These are phyloP conservation scores for Geotrypetes seraphini DNA, from an alignment of 2,797 vertebrate species.

Conservation along the genomic window DNA sequence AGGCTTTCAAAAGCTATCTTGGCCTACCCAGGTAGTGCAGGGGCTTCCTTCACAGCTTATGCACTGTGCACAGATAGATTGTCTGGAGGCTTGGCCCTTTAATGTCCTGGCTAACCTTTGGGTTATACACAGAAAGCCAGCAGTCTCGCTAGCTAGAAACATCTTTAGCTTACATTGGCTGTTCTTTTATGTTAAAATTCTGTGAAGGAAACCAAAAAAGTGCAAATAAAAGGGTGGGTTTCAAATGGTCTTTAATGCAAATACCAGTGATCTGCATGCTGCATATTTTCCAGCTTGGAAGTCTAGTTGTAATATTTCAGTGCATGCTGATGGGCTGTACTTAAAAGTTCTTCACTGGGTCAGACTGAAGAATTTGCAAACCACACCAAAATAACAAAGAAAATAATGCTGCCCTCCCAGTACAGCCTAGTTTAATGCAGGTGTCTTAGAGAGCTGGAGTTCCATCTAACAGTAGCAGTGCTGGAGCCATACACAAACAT, in stretches of 20 bases:
- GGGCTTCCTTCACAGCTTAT: no score
- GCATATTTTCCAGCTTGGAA: slow-evolving; percentile 22
- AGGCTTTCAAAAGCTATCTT: no score
- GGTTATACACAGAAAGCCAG: no score
- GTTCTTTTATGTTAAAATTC: no score
- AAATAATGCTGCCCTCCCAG: slow-evolving; percentile 30
- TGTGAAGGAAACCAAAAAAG: background rate
- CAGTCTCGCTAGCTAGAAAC: no score
- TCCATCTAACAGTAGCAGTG: no score
- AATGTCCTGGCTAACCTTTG: no score
- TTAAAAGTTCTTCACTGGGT: slow-evolving; percentile 52
- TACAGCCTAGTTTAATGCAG: slow-evolving; percentile 43
- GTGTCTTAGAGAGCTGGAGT: slow-evolving; percentile 41
- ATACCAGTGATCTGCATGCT: slow-evolving; percentile 47
- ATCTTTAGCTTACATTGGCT: no score
- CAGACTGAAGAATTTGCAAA: slow-evolving; percentile 50
- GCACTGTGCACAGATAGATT: no score
- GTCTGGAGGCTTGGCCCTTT: no score
- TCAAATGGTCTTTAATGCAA: slow-evolving; percentile 32
- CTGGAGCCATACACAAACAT: no score
- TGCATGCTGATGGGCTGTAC: slow-evolving; percentile 39
- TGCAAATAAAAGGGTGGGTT: slow-evolving; percentile 29
- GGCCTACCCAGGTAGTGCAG: no score
- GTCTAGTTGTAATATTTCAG: slow-evolving; percentile 53
- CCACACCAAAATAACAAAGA: slow-evolving; percentile 38